phyloP scores from a whole-genome alignment of 1,140 invertebrate species.

The Drosophila ironensis region DNA sequence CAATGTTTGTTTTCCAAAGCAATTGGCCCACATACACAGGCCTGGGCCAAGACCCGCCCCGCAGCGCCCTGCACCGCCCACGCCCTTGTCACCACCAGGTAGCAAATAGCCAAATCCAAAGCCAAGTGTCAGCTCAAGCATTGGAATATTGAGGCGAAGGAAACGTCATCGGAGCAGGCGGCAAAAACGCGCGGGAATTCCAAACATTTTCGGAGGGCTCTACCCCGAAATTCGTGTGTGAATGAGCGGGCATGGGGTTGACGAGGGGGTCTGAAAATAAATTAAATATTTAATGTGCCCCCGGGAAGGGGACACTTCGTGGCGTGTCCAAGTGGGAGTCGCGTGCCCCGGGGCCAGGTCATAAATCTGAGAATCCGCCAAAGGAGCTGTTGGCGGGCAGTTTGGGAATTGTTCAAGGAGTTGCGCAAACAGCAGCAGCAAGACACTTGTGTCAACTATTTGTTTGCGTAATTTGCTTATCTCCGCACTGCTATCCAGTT shows the following conservation, averaged over 20 bases:
- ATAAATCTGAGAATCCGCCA: slow-evolving; percentile 38
- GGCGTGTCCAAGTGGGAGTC: slow-evolving; percentile 33
- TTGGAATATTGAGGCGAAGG: slow-evolving; percentile 6
- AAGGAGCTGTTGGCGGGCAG: slow-evolving; percentile 18
- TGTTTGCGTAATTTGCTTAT: slow-evolving; percentile 52
- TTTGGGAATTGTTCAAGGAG: neutral
- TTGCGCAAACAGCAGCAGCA: neutral
- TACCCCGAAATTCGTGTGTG: slow-evolving; percentile 13
- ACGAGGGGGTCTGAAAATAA: slow-evolving; percentile 1
- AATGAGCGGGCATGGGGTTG: neutral
- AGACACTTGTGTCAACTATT: slow-evolving; percentile 47
- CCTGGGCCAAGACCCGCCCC: slow-evolving; percentile 12
- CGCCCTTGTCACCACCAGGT: slow-evolving; percentile 17
- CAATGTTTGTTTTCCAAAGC: slow-evolving; percentile 10
- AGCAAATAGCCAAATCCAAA: slow-evolving; percentile 24
- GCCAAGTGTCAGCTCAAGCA: slow-evolving; percentile 24
- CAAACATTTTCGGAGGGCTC: slow-evolving; percentile 3
- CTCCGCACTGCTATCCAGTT: slow-evolving; percentile 13
- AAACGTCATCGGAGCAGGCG: slow-evolving; percentile 13
- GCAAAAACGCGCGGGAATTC: slow-evolving; percentile 24
- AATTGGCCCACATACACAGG: slow-evolving; percentile 47
- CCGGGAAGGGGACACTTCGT: neutral
- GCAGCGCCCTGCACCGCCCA: slow-evolving; percentile 13
- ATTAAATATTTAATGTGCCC: slow-evolving; percentile 44
- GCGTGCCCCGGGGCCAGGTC: slow-evolving; percentile 18